A percentile compares a stretch with the other conserved stretches of the same genome.
Conservation (phyloP, 1,140 invertebrate genomes). For the Lepidurus apus region DNA sequence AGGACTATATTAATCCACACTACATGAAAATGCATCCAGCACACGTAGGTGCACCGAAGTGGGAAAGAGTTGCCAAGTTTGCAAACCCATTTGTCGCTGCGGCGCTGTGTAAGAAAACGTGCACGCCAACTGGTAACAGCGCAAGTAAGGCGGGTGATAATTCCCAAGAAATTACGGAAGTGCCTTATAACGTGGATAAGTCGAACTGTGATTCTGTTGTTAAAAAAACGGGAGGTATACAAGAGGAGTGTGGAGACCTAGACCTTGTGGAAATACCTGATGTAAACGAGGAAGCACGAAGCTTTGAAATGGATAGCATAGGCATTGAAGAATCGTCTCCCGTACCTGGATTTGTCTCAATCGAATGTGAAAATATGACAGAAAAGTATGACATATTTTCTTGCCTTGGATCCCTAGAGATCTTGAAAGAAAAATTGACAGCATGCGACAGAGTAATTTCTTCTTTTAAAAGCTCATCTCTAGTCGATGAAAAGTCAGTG, state of each 20-base stretch:
- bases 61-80: not conserved
- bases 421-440: not conserved
- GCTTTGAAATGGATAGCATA: not conserved
- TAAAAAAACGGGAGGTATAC: not conserved
- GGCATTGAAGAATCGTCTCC: not conserved
- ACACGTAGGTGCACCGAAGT: not conserved
- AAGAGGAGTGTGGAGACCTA: not conserved
- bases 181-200: not conserved
- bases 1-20: too few relatives aligned
- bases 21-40: not conserved
- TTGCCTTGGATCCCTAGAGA: not conserved
- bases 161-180: not conserved
- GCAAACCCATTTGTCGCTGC: not conserved
- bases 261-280: not conserved
- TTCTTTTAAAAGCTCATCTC: not conserved
- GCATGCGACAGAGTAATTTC: slow-evolving; percentile 1
- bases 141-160: not conserved
- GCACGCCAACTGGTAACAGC: not conserved
- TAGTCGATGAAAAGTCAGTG: not conserved
- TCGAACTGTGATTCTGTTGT: not conserved
- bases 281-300: not conserved
- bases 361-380: not conserved
- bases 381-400: not conserved
- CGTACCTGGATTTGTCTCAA: not conserved
- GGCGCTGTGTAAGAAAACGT: not conserved